Base-by-base conservation (phyloP, 2,113 vertebrate genomes). In the Syngnathus floridae region DNA sequence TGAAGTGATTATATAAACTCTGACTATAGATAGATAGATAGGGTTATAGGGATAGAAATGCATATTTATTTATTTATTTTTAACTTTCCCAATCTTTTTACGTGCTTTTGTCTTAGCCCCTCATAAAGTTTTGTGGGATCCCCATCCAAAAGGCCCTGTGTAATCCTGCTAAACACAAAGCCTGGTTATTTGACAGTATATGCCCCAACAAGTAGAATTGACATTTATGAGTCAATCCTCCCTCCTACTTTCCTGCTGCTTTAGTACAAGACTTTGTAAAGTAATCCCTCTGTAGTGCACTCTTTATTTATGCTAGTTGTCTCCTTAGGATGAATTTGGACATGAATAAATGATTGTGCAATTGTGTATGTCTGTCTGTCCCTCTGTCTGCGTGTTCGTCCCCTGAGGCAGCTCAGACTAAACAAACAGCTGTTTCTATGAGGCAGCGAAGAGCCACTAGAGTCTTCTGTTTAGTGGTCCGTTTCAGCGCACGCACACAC, bases 361-460 rank as follows among this genome's bases (percentile, higher is more conserved):
- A 82, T 77, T 82, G 73, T 82, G 77, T 78, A 75, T 77, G 77
- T 78, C 77, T 78, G 80, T 75, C 78, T 85, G 84, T 87, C 83
- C 72, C 52, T 84, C 74, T 81, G 80, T 86, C 83, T 79, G 71
- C 71, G 63, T 70, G 77, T 79, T 79, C 56, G 77, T 88, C 85
- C 79, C 84, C 66, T 22, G 78, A 78, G 84, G 62, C 54, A 31
- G 67, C 80, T 87, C 79, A 85, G 84, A 84, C 86, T 86, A 87
- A 88, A 87, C 86, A 88, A 88, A 87, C 86, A 87, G 80, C 82
- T 84, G 81, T 86, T 82, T 86, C 85, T 85, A 83, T 82, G 82
- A 82, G 82, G 80, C 72, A 78, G 64, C 55, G 69, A 82, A 83
- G 84, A 83, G 83, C 82, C 83, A 83, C 82, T 65, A 81, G 82